Evolutionary conservation across 2,888 invertebrate species (phyloP), one percentile per base, ranked within the genome.

Genomic region (Caenorhabditis sp.): DNA sequence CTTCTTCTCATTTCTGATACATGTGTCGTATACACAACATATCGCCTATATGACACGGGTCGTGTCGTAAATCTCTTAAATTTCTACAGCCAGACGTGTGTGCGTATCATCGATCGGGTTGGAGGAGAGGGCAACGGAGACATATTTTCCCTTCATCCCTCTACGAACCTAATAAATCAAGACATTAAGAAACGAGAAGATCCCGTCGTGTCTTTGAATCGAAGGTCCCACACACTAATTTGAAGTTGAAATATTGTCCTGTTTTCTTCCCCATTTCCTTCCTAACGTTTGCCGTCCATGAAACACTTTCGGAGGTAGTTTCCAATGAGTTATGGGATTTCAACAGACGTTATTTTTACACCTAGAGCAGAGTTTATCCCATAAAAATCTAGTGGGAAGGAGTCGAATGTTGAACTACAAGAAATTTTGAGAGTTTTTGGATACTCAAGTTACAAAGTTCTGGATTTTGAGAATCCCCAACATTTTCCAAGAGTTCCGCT

Each of bases 51-150:
- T 61, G 76, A 69, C 76, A 76, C 76, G 76, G 68, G 76, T 76
- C 49, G 61, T 68, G 61, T 77, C 77, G 70, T 77, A 77, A 77
- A 77, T 77, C 80, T 80, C 80, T 80, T 74, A 61, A 80, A 74
- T 68, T 54, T 80, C 80, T 56, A 44, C 69, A 31, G 54, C 31
- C 41, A n/a, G 28, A 66, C 49, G 49, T 68, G 49, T 47, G 19
- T 47, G 47, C 10, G 47, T 56, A 68, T 63, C 63, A 77, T 77
- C 58, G 81, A 75, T 69, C 41, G 69, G 54, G 56, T n/a, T n/a
- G 58, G 16, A 54, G 12, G 49, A 35, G 44, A n/a, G n/a, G n/a
- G n/a, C n/a, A n/a, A 58, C 66, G 44, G 58, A 66, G 63, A 24
- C 24, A 47, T 61, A 38, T 35, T 51, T 16, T 73, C 49, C 70